Conservation (phyloP, 2,797 vertebrate genomes). For the Sebastiscus tertius region DNA sequence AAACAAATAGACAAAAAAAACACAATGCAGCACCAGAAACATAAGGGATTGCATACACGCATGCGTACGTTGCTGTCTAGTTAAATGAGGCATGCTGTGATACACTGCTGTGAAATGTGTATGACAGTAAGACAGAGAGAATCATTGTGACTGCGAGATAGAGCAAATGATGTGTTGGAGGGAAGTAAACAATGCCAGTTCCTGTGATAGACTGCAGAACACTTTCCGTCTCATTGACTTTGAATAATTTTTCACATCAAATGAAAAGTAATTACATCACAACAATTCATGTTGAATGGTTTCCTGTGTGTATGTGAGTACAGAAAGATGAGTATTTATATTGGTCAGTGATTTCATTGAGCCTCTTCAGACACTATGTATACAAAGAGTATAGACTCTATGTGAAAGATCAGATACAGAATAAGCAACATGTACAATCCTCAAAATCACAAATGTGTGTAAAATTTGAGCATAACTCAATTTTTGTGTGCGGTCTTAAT, state of each 20-base stretch:
- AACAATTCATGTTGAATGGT: conserved; percentile 69
- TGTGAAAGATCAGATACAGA: neutral
- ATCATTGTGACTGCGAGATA: conserved; percentile 75
- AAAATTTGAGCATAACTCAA: neutral
- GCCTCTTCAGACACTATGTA: neutral
- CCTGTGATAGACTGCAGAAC: conserved; percentile 76
- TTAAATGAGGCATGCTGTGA: conserved; percentile 77
- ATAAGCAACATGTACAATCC: neutral
- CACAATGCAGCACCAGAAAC: conserved; percentile 48
- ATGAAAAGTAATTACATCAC: conserved; percentile 80
- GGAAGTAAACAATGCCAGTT: conserved; percentile 81
- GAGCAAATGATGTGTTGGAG: conserved; percentile 77
- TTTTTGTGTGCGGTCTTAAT: neutral
- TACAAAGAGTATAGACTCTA: neutral
- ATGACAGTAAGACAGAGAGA: conserved; percentile 77
- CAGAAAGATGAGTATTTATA: neutral
- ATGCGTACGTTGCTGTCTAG: conserved; percentile 46
- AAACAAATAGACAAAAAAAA: conserved; percentile 54
- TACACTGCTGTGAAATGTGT: conserved; percentile 70
- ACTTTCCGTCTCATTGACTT: conserved; percentile 81
- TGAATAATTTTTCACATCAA: conserved; percentile 81
- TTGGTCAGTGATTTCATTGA: neutral
- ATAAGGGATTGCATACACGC: conserved; percentile 42
- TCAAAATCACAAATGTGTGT: neutral
- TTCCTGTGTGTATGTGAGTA: conserved; percentile 27